Base-by-base conservation (phyloP, 2,113 vertebrate genomes). In the Pao palembangensis region DNA sequence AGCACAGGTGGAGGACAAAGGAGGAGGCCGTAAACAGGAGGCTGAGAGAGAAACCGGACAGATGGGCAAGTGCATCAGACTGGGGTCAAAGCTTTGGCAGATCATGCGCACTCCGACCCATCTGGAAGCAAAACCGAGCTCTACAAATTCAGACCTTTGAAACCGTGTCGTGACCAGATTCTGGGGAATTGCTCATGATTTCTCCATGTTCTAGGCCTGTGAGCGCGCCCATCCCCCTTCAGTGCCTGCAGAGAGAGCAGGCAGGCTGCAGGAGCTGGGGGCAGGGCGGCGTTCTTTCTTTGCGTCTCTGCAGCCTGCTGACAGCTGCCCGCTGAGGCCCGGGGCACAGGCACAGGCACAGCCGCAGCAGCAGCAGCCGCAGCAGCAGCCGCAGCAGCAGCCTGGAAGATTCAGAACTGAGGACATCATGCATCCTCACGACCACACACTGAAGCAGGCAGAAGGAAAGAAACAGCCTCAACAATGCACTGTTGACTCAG, bases 281-380 rank as follows among this genome's bases (percentile, higher is more conserved):
- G 87, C 76, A 81, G 84, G 85, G 87, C 57, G 51, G 4, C 51
- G 71, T 69, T 65, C 76, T 80, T 75, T 80, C 77, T 78, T 57
- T 65, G 46, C 20, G 60, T 76, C 79, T 80, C 70, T 54, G 19
- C 68, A 78, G 78, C 76, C 42, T 6, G 61, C 56, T 74, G 80
- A 88, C 88, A 89, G 87, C 88, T 88, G 89, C 83, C 84, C 63
- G 5, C 64, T 28, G 78, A 80, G 68, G 75, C 88, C 82, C 43
- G 78, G 57, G 84, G 81, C 81, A 75, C 67, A 66, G 31, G 51
- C 69, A 15, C 61, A 31, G 84, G 81, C 81, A 75, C 67, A 66
- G 31, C 53, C 69, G 16, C 61, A 31, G 64, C 77, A 70, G 56
- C n/a, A n/a, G n/a, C 67, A 66, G 31, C 53, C 69, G 16, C 61